Base-by-base conservation (phyloP, 2,113 vertebrate genomes). In the Diphyllodes magnificus region DNA sequence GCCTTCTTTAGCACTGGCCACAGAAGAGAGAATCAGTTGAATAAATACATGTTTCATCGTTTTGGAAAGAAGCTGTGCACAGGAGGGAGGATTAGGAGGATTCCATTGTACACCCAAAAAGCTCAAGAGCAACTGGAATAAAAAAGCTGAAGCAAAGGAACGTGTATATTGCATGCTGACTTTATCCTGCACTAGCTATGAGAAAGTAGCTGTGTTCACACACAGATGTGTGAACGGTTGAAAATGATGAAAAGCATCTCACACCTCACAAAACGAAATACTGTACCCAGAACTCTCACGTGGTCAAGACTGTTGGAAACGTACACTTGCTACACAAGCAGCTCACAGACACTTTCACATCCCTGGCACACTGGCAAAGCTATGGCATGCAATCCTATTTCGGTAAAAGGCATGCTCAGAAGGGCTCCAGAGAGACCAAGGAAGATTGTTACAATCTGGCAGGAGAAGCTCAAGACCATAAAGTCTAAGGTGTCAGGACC, bases 191-290 rank as follows among this genome's bases (percentile, higher is more conserved):
- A 31, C 30, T 11, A 21, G 27, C 86, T 81, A 5, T 49, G 61
- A 73, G 47, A 91, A 90, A 83, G 82, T 10, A 89, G 54, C 86
- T 76, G 69, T 42, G 40, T 60, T 88, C 94, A 68, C 90, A 88
- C 54, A 37, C 39, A 54, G 28, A 86, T 39, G 71, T 68, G 60
- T 56, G 72, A 71, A 94, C 30, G 11, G 81, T 8, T 77, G 60
- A 86, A 59, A 90, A 77, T 4, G 7, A 66, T 1, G 3, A 94
- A 94, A 94, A 66, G 5, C 71, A 93, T 6, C 68, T 83, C 88
- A 78, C 76, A 83, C 59, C 73, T 96, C 75, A 54, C 50, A 86
- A 73, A 72, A 14, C 10, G 5, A 86, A 94, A 72, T 13, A 33
- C 12, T 31, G 42, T 24, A 85, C 66, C 50, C 51, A 50, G 37